These are phyloP conservation scores for Sinosuthora webbiana DNA, from an alignment of 2,113 vertebrate species.

Conservation along the genomic window DNA sequence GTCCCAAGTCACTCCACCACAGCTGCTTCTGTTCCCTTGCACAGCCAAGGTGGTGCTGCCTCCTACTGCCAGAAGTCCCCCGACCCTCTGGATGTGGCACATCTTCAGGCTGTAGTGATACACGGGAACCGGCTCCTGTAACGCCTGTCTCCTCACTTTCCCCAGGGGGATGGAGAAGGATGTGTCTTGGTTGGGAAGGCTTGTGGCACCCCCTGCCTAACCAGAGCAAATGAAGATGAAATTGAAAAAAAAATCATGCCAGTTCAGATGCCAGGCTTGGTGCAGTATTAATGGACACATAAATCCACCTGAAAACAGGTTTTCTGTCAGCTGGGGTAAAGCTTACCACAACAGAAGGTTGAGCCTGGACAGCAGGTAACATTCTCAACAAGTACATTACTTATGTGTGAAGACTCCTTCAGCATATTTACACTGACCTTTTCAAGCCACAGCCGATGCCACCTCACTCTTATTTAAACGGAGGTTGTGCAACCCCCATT, in stretches of 20 bases:
- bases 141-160: background rate
- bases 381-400: background rate
- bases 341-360: background rate
- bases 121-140: background rate
- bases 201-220: background rate
- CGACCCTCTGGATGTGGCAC: background rate
- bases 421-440: background rate
- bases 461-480: background rate
- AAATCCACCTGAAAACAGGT: background rate
- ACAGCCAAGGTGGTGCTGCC: conserved; percentile 65
- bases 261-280: background rate
- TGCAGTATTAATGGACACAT: background rate
- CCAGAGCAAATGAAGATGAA: background rate
- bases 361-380: background rate
- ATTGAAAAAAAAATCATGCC: background rate
- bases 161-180: background rate
- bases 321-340: background rate
- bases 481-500: background rate
- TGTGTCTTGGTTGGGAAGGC: rapidly evolving
- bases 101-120: background rate
- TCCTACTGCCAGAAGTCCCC: conserved; percentile 56
- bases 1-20: background rate
- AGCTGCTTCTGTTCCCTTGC: background rate
- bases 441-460: background rate
- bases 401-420: background rate